phyloP scores from a whole-genome alignment of 2,888 invertebrate genomes.

The Onchidella celtica region DNA sequence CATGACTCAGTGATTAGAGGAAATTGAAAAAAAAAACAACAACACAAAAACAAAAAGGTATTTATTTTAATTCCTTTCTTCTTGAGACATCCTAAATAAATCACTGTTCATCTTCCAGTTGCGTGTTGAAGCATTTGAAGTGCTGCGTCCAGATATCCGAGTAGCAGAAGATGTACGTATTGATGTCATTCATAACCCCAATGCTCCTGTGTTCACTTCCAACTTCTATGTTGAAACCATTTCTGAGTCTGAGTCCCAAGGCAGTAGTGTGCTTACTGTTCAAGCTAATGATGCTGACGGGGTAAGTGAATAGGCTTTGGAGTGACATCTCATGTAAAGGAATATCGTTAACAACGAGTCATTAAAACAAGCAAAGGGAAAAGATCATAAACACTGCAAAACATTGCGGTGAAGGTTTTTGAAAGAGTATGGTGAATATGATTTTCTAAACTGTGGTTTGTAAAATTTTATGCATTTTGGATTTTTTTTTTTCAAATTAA shows the following conservation, averaged over 20 bases:
- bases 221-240: constrained; percentile 59
- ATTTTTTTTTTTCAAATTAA: no score
- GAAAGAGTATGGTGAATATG: no score
- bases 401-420: no score
- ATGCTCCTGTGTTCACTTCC: constrained; percentile 58
- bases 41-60: no score
- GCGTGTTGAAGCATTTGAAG: constrained; percentile 66
- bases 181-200: constrained; percentile 65
- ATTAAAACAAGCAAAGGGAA: no score
- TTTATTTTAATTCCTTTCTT: no score
- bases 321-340: background rate
- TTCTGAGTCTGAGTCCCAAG: constrained; percentile 63
- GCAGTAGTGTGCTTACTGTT: constrained; percentile 86
- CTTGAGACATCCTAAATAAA: no score
- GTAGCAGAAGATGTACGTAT: constrained; percentile 60
- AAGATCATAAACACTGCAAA: no score
- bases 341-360: background rate
- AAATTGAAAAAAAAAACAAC: no score
- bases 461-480: no score
- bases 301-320: constrained; percentile 48
- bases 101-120: constrained; percentile 56
- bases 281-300: constrained; percentile 63
- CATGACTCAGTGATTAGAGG: no score
- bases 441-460: no score
- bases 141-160: constrained; percentile 56